These are phyloP conservation scores for Brachionus rubens DNA, from an alignment of 1,140 invertebrate species.

Conservation along the genomic window DNA sequence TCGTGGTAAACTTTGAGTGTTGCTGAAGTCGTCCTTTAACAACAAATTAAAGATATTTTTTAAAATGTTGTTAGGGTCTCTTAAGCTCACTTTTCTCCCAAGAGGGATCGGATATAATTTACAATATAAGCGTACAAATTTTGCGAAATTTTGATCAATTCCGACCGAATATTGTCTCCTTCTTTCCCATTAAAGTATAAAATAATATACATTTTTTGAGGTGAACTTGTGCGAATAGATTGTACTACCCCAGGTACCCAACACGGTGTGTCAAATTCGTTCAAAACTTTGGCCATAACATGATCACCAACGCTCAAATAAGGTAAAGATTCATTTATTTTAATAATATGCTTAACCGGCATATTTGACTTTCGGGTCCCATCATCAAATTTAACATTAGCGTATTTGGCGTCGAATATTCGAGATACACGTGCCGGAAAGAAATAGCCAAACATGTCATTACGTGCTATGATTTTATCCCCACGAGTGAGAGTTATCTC, in stretches of 20 bases:
- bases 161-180: constrained; percentile 20
- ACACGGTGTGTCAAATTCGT: constrained; percentile 22
- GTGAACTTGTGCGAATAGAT: neutral
- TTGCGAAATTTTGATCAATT: constrained; percentile 9
- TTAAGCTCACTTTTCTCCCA: neutral
- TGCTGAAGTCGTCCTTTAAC: neutral
- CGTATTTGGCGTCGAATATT: constrained; percentile 12
- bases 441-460: constrained; percentile 19
- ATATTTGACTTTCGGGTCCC: neutral
- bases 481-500: neutral
- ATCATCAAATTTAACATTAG: constrained; percentile 38
- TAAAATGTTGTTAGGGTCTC: neutral
- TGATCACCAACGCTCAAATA: neutral
- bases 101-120: constrained; percentile 18
- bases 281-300: constrained; percentile 33
- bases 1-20: constrained; percentile 6
- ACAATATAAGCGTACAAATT: neutral
- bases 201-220: constrained; percentile 6
- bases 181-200: constrained; percentile 32
- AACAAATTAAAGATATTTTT: too few species aligned
- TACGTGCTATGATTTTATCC: constrained; percentile 17
- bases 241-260: constrained; percentile 43
- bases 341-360: neutral
- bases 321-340: neutral
- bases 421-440: neutral